A percentile compares a stretch with the other conserved stretches of the same genome.
phyloP scores from a whole-genome alignment of 2,797 vertebrate species.

The Todus mexicanus region DNA sequence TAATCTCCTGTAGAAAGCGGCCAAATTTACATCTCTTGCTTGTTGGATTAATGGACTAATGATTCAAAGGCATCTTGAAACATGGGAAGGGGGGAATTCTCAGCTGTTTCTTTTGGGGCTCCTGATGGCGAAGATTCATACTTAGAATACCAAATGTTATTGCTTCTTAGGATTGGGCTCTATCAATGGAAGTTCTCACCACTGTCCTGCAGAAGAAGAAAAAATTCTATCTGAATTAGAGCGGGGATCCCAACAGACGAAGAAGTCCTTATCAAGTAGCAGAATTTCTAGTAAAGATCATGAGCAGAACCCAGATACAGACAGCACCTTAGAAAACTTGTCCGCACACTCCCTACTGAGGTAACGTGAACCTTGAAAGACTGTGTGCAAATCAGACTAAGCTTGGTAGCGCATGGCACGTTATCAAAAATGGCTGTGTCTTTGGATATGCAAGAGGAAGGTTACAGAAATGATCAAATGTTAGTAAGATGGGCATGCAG shows the following conservation, averaged over 20 bases:
- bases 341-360: constrained; percentile 80
- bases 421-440: not conserved
- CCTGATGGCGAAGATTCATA: not conserved
- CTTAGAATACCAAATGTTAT: not conserved
- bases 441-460: not conserved
- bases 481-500: not conserved
- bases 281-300: constrained; percentile 71
- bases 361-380: constrained; percentile 65
- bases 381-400: not conserved
- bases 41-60: not conserved
- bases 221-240: constrained; percentile 76
- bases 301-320: constrained; percentile 73
- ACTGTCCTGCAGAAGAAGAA: constrained; percentile 78
- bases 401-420: not conserved
- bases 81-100: not conserved
- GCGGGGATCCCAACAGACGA: constrained; percentile 73
- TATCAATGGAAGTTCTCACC: constrained; percentile 77
- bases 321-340: constrained; percentile 76
- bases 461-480: not conserved
- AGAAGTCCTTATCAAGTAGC: constrained; percentile 66
- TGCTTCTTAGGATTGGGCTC: constrained; percentile 66
- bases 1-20: not conserved
- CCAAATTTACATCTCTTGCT: not conserved
- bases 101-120: not conserved
- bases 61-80: not conserved